Evolutionary conservation across 1,140 invertebrate genomes (phyloP).

Genomic region (Frieseomelitta varia): DNA sequence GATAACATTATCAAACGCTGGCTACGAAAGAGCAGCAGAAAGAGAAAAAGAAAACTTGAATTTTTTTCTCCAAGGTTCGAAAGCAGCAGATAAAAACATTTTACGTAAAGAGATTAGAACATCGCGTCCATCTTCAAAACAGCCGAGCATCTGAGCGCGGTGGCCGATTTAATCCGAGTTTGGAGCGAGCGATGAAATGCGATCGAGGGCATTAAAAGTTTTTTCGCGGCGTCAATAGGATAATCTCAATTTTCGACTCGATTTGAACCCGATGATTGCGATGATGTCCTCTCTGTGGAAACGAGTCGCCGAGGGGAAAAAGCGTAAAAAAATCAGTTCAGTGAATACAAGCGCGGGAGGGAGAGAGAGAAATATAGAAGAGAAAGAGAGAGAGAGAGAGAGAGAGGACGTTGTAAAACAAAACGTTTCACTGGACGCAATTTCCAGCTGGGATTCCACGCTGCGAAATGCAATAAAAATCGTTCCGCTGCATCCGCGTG

Average conservation of each 20-base stretch:
- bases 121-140: background rate
- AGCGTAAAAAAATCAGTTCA: constrained; percentile 49
- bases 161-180: constrained; percentile 51
- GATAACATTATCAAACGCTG: too few species aligned
- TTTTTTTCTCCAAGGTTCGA: background rate
- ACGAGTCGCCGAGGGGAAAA: constrained; percentile 23
- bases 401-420: constrained; percentile 62
- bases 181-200: constrained; percentile 33
- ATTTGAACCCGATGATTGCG: constrained; percentile 48
- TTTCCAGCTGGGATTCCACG: constrained; percentile 62
- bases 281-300: constrained; percentile 47
- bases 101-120: background rate
- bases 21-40: background rate
- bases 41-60: constrained; percentile 36
- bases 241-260: constrained; percentile 65
- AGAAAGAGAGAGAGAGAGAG: constrained; percentile 9
- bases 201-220: constrained; percentile 64
- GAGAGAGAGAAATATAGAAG: background rate
- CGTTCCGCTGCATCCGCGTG: constrained; percentile 60
- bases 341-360: constrained; percentile 13
- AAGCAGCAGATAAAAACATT: background rate
- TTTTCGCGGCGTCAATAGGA: constrained; percentile 50
- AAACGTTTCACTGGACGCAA: constrained; percentile 66
- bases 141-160: background rate
- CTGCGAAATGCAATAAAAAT: constrained; percentile 69